Evolutionary conservation across 2,888 invertebrate genomes (phyloP).

Genomic region (Erynnis tages): DNA sequence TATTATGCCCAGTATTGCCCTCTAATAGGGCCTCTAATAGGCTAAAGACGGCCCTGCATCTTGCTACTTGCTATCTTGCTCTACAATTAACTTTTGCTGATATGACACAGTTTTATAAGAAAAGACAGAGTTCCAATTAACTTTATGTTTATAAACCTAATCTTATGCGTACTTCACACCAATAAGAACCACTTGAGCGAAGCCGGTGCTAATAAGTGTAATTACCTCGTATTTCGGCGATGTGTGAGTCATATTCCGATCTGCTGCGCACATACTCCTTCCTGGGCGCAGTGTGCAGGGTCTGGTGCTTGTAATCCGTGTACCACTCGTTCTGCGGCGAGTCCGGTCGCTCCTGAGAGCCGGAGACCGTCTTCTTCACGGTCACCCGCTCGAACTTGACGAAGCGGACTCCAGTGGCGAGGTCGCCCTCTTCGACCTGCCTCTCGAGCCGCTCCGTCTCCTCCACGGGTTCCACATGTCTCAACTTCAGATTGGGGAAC

Average conservation of each 20-base stretch:
- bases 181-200: too few species aligned
- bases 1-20: too few species aligned
- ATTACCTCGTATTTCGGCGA: constrained; percentile 92
- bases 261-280: constrained; percentile 89
- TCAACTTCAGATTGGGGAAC: constrained; percentile 70
- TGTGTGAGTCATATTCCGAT: constrained; percentile 93
- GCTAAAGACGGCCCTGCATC: too few species aligned
- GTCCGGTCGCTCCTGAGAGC: constrained; percentile 59
- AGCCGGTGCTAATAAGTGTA: too few species aligned
- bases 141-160: too few species aligned
- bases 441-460: constrained; percentile 52
- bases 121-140: too few species aligned
- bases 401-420: constrained; percentile 82
- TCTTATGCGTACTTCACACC: too few species aligned
- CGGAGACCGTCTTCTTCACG: constrained; percentile 83
- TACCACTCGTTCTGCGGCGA: constrained; percentile 76
- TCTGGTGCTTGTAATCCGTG: constrained; percentile 73
- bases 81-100: too few species aligned
- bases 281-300: constrained; percentile 84
- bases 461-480: constrained; percentile 67
- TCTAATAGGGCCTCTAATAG: too few species aligned
- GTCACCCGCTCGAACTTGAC: constrained; percentile 88
- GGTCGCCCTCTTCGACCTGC: constrained; percentile 84
- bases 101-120: too few species aligned
- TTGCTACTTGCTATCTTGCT: too few species aligned